Evolutionary conservation across 2,797 vertebrate genomes (phyloP), one percentile per base, ranked within the genome.

Genomic region (Enteromius anoplus): DNA sequence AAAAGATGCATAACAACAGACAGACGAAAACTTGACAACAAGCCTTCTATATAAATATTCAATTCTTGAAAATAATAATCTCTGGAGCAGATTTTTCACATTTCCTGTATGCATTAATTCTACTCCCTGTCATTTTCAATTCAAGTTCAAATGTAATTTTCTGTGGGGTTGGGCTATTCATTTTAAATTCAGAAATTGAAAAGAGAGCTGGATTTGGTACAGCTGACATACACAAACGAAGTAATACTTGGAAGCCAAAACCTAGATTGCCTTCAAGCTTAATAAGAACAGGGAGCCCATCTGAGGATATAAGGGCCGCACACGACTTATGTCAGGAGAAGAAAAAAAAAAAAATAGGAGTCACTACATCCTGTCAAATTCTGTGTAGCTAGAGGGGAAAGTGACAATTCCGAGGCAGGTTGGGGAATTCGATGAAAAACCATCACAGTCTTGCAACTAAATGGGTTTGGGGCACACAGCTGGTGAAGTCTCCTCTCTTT

Each of bases 391-490:
- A 40, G 75, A 85, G 49, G 84, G 81, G 34, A 85, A 82, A 85
- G 70, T 66, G 85, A 79, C 83, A 85, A 76, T 81, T 73, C 69
- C 5, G 17, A 42, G 34, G 34, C 81, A 68, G 71, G 72, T 73
- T 9, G 47, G 55, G 42, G 69, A 81, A 81, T 82, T 49, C 45
- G 64, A 81, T 82, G 81, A 84, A 77, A 84, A 86, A 84, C 73
- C 81, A 85, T 84, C 87, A 65, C 76, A 29, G 55, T 79, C 85
- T 84, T 64, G 29, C 42, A 86, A 86, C 84, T 88, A 86, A 88
- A 88, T 86, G 69, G 84, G 78, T 86, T 86, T 62, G 55, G 81
- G 65, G 85, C 83, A 73, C 75, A 82, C 87, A 88, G 87, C 85
- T 88, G 83, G 77, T 73, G 78, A 76, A 79, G 81, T 76, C 78